Percentiles rank a stretch among this genome's conserved stretches.
phyloP scores from a whole-genome alignment of 2,797 vertebrate species.

The Peromyscus melanophrys region DNA sequence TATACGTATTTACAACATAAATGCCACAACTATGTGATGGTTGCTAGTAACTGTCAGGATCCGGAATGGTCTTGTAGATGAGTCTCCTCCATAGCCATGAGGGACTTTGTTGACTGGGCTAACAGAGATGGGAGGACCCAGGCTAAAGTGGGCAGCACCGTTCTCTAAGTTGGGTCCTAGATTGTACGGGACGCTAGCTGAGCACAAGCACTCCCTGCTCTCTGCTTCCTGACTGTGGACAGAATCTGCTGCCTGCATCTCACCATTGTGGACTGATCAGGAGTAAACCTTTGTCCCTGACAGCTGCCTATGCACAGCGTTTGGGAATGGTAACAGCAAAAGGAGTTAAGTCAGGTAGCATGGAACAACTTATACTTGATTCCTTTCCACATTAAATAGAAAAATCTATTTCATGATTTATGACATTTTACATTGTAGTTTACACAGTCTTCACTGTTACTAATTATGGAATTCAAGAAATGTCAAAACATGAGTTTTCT shows the following conservation, averaged over 20 bases:
- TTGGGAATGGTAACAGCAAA: background rate
- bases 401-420: background rate
- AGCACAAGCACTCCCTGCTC: background rate
- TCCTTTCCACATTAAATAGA: background rate
- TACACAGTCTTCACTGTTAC: background rate
- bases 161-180: background rate
- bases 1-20: background rate
- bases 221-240: background rate
- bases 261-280: background rate
- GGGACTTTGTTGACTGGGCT: background rate
- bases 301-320: background rate
- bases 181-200: background rate
- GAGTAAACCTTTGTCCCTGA: background rate
- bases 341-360: background rate
- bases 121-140: background rate
- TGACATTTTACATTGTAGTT: conserved; percentile 18
- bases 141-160: too few species aligned
- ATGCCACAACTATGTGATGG: background rate
- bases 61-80: background rate
- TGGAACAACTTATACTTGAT: background rate
- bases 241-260: background rate
- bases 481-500: conserved; percentile 30
- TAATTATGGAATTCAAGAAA: conserved; percentile 28
- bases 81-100: background rate
- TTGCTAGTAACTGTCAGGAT: background rate